Conservation (phyloP, 2,113 vertebrate genomes). For the Phaetusa simplex region DNA sequence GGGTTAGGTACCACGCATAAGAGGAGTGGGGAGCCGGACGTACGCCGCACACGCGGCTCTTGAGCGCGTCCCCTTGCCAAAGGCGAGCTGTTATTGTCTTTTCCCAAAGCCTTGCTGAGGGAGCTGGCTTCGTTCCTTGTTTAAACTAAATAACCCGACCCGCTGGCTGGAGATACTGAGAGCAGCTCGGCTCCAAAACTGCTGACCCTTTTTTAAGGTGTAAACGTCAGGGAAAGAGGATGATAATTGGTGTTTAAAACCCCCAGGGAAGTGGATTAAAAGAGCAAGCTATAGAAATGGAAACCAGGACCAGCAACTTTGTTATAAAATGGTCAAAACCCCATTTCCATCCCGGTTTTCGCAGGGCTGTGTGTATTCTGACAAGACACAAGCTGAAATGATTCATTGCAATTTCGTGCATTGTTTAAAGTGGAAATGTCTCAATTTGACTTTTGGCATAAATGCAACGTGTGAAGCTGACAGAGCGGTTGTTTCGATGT, state of each 20-base stretch:
- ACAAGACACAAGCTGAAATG: neutral
- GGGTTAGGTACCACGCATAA: neutral
- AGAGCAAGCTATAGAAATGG: neutral
- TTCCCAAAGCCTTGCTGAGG: neutral
- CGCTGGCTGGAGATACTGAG: neutral
- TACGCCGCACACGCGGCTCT: neutral
- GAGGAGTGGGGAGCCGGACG: accelerated
- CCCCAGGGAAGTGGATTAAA: neutral
- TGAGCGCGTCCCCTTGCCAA: accelerated
- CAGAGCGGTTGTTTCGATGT: neutral
- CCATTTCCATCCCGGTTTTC: neutral
- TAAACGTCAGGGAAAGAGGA: neutral
- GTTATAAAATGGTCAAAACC: neutral
- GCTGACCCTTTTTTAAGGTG: neutral
- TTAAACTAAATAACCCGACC: neutral
- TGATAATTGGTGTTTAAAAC: neutral
- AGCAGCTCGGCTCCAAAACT: neutral
- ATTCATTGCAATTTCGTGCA: neutral
- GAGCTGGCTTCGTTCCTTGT: neutral
- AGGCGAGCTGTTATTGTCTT: neutral
- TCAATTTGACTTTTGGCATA: conserved; percentile 5
- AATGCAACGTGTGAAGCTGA: neutral
- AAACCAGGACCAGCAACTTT: neutral
- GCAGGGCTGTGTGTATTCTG: neutral
- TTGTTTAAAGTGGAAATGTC: conserved; percentile 22